Percentiles rank a stretch among this genome's conserved stretches.
Evolutionary conservation across 2,113 vertebrate species (phyloP).

Genomic region (Nibea coibor): DNA sequence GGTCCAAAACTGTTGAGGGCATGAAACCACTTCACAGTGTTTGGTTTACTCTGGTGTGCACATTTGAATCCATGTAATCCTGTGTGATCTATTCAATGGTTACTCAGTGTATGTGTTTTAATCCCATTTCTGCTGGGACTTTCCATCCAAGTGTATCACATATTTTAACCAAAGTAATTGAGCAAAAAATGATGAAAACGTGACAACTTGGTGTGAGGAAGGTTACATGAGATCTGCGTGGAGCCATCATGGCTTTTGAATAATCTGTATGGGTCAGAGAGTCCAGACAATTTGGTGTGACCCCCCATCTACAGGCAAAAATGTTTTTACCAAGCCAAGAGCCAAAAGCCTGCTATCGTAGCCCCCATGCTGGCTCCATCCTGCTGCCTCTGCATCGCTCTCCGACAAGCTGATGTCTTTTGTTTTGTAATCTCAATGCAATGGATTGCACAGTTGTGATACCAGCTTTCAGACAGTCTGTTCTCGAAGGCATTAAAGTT

Average conservation of each 20-base stretch:
- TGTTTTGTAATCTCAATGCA: not conserved
- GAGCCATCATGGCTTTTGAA: not conserved
- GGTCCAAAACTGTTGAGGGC: not conserved
- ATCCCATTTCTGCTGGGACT: too few species aligned
- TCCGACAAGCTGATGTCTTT: not conserved
- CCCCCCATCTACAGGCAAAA: not conserved
- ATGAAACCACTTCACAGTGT: not conserved
- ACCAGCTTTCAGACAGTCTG: too few species aligned
- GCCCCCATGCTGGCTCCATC: not conserved
- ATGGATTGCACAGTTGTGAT: not conserved
- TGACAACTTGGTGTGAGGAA: too few species aligned
- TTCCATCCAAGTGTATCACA: too few species aligned
- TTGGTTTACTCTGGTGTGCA: not conserved
- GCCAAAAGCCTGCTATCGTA: not conserved
- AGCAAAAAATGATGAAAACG: too few species aligned
- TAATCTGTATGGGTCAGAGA: not conserved
- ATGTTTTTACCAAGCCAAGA: not conserved
- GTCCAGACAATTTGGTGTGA: not conserved
- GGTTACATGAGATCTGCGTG: too few species aligned
- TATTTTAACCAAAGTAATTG: too few species aligned
- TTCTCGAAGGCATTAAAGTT: too few species aligned
- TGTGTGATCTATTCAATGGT: not conserved
- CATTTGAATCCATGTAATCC: not conserved
- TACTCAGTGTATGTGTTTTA: not conserved
- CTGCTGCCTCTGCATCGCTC: not conserved